Evolutionary conservation across 2,113 vertebrate species (phyloP), one percentile per base, ranked within the genome.

Genomic region (Cricetomys ansorgei): DNA sequence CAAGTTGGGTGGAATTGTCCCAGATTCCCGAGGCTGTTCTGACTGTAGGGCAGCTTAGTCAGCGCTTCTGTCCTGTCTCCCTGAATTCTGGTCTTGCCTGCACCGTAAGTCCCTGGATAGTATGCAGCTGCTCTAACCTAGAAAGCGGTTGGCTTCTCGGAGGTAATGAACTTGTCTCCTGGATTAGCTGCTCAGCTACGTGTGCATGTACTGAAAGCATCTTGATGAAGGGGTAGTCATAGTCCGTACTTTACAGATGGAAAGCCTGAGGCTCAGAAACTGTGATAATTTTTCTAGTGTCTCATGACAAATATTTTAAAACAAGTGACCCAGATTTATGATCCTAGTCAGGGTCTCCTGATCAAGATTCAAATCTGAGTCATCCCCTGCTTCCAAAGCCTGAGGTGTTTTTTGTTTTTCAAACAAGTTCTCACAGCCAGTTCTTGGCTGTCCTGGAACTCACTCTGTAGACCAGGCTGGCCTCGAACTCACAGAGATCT

Each of bases 201-300:
- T 45, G 37, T 55, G 34, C 10, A 55, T n/a, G 23, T 75, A 72
- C 94, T 91, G 77, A 85, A 69, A 94, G 50, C 65, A 62, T 73
- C 76, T 2, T 55, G 50, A 92, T 53, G 72, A 92, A 92, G 67
- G 79, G 25, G 29, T 73, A 62, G 43, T n/a, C 72, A 45, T 50
- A 88, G 73, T 83, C n/a, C 34, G 21, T 69, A 37, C 59, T 94
- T 91, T 95, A 81, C 64, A 70, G 81, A 43, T 95, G 43, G 84
- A 88, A 43, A 96, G 89, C 65, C 43, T 69, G 77, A 76, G 31
- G 23, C 81, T 94, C 92, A 94, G 64, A 94, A 73, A 79, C 48
- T 55, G 73, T 55, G 94, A 25, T 91, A 89, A 72, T 53, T 85
- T 91, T 89, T 23, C 70, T 81, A 83, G 50, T 75, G 23, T 89